Evolutionary conservation across 2,113 vertebrate genomes (phyloP).

Genomic region (Bubo scandiacus): DNA sequence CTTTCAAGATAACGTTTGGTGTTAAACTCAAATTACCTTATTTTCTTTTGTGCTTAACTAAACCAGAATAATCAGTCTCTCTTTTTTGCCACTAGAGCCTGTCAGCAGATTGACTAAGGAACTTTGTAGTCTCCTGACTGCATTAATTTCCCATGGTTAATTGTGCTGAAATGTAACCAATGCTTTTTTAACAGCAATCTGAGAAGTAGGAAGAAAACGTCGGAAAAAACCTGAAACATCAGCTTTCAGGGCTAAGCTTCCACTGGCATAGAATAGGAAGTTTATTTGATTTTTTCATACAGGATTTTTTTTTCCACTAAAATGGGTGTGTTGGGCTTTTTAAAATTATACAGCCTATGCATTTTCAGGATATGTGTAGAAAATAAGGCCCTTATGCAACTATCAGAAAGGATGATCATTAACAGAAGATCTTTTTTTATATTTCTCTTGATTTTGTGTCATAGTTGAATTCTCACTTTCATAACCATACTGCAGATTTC

Average conservation of each 20-base stretch:
- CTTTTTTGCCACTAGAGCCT: not conserved
- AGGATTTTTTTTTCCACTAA: not conserved
- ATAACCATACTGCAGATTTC: not conserved
- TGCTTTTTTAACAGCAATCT: not conserved
- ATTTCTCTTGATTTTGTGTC: not conserved
- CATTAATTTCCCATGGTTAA: not conserved
- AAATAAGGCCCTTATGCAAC: not conserved
- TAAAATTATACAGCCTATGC: not conserved
- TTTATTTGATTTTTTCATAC: not conserved
- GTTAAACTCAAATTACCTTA: not conserved
- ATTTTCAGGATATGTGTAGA: not conserved
- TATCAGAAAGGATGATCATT: not conserved
- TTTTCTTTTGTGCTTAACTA: not conserved
- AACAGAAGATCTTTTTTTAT: not conserved
- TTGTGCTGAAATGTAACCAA: not conserved
- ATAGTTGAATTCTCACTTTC: not conserved
- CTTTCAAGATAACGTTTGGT: constrained; percentile 27
- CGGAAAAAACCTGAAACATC: not conserved
- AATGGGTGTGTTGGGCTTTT: not conserved
- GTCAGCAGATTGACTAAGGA: not conserved
- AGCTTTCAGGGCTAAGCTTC: not conserved
- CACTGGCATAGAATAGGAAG: not conserved
- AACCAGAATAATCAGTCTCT: not conserved
- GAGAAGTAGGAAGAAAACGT: not conserved
- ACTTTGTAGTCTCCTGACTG: not conserved